Evolutionary conservation across 2,797 vertebrate species (phyloP), one percentile per base, ranked within the genome.

Genomic region (Valencia hispanica): DNA sequence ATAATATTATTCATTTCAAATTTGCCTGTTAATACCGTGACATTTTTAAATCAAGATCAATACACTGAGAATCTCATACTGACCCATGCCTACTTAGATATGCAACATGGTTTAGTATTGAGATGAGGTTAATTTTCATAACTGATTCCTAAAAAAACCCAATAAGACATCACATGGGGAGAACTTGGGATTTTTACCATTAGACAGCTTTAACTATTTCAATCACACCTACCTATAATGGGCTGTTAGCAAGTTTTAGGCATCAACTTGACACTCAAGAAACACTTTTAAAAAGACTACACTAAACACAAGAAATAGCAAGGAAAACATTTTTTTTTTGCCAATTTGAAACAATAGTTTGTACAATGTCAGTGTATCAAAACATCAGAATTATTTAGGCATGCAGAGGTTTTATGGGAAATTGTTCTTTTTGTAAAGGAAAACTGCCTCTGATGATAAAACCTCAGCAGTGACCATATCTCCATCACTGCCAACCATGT

Each of bases 401-500:
- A 25, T 8, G 8, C 25, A 6, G 20, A 51, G 1, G 1, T 51
- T 53, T 53, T 53, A 11, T 48, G 14, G 7, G 27, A 12, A 57
- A 6, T 12, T 27, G 61, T 4, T 53, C 20, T 20, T 34, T 73
- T 63, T 45, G 3, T 17, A n/a, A 10, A 65, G 11, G 9, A 61
- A 48, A 30, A 17, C 18, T 15, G 18, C 22, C 53, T 8, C 18
- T 32, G 47, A n/a, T 18, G 66, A 76, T 48, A 12, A 27, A 59
- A 51, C 48, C n/a, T 55, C 45, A 18, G 12, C 55, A 41, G 41
- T 10, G 11, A 39, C 36, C 73, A 45, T 79, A 81, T 74, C 83
- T 73, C 32, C 83, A 72, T 50, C 47, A 43, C 25, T 47, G 41
- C 51, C 36, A 68, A 15, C 32, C 48, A 41, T 79, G 69, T 74